Evolutionary conservation across 2,113 vertebrate species (phyloP).

Genomic region (Sula dactylatra): DNA sequence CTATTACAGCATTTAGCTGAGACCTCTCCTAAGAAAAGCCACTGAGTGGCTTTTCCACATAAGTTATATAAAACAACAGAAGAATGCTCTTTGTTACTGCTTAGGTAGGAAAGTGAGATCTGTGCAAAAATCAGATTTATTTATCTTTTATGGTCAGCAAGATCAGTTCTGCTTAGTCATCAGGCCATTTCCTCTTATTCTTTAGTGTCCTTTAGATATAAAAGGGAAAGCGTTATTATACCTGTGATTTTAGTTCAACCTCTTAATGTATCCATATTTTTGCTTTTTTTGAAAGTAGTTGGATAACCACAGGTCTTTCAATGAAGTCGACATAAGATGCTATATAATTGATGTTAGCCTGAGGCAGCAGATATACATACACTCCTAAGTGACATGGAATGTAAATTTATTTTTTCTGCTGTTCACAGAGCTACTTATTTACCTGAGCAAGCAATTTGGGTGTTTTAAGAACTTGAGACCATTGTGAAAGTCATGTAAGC

Average conservation of each 20-base stretch:
- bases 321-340: background rate
- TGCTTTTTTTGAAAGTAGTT: background rate
- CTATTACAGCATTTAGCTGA: background rate
- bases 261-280: background rate
- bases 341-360: slow-evolving; percentile 36
- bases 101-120: background rate
- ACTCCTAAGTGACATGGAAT: slow-evolving; percentile 7
- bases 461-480: background rate
- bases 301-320: slow-evolving; percentile 33
- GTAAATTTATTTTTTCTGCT: background rate
- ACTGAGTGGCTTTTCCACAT: background rate
- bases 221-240: background rate
- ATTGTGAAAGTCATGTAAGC: background rate
- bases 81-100: background rate
- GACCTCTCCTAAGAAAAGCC: background rate
- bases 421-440: background rate
- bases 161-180: background rate
- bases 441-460: background rate
- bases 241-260: background rate
- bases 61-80: background rate
- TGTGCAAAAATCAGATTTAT: background rate
- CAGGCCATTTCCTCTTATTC: background rate
- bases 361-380: background rate
- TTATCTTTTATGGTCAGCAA: background rate
- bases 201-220: background rate